Evolutionary conservation across 2,113 vertebrate genomes (phyloP).

Genomic region (Dunckerocampus dactyliophorus): DNA sequence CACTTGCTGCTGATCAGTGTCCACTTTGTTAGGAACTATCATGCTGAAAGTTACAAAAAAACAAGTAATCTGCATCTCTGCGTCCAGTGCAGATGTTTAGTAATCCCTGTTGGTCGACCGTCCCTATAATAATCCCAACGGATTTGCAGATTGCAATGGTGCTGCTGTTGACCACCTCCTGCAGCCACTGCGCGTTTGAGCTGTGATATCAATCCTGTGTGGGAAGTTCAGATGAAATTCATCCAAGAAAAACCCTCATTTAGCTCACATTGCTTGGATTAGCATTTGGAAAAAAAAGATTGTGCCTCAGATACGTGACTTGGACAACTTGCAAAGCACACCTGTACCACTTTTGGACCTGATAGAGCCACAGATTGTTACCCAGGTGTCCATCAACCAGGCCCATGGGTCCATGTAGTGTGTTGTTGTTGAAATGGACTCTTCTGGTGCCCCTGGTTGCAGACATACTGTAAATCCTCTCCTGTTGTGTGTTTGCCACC

Average conservation of each 20-base stretch:
- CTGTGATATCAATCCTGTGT: background rate
- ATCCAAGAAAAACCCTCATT: background rate
- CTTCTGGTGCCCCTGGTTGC: no score
- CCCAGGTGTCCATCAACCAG: no score
- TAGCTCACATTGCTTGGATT: background rate
- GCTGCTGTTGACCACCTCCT: constrained; percentile 31
- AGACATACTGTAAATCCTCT: no score
- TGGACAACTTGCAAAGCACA: constrained; percentile 8
- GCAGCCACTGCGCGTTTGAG: constrained; percentile 3
- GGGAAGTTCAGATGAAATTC: background rate
- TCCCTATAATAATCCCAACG: constrained; percentile 52
- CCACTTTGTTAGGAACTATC: constrained; percentile 51
- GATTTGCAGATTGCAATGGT: constrained; percentile 40
- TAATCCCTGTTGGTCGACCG: constrained; percentile 59
- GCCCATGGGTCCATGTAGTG: no score
- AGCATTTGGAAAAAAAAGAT: background rate
- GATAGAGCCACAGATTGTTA: no score
- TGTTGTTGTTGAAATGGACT: no score
- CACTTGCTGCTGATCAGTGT: constrained; percentile 36
- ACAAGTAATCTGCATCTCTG: constrained; percentile 39
- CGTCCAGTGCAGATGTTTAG: constrained; percentile 65
- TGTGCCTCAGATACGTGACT: no score
- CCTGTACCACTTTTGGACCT: no score
- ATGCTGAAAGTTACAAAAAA: constrained; percentile 14
- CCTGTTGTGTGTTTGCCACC: no score